These are phyloP conservation scores for Clarias macrocephalus DNA, from an alignment of 2,113 vertebrate species.

Conservation along the genomic window DNA sequence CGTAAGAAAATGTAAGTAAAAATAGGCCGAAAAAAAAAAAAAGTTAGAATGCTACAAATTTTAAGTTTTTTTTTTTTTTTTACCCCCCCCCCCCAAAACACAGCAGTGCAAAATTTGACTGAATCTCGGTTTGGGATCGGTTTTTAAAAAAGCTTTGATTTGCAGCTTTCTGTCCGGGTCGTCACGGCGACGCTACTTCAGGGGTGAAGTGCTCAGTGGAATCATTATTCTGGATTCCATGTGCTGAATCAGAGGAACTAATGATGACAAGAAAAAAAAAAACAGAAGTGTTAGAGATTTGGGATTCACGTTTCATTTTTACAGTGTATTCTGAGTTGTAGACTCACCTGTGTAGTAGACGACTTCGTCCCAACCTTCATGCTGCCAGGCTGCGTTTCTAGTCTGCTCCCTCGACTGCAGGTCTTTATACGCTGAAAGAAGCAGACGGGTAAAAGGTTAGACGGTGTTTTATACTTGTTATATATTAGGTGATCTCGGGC, in stretches of 20 bases:
- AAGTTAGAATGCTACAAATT: background rate
- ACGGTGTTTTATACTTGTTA: no score
- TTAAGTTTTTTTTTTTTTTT: background rate
- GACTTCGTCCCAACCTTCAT: constrained; percentile 91
- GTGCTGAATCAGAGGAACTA: constrained; percentile 96
- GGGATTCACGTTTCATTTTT: background rate
- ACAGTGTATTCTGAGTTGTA: no score
- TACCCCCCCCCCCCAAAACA: background rate
- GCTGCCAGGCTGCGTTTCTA: constrained; percentile 89
- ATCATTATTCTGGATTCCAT: constrained; percentile 99
- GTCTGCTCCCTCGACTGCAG: constrained; percentile 89
- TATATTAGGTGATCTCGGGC: background rate
- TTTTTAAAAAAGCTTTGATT: constrained; percentile 15
- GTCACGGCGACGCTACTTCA: constrained; percentile 69
- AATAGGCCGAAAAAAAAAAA: background rate
- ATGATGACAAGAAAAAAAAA: constrained; percentile 5
- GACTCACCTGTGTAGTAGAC: constrained; percentile 93
- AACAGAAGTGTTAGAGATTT: no score
- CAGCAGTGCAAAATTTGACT: constrained; percentile 27
- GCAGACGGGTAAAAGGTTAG: background rate
- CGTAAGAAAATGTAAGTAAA: background rate
- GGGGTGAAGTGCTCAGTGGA: constrained; percentile 83
- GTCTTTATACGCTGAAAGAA: constrained; percentile 86
- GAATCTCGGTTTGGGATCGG: background rate
- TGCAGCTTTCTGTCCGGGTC: background rate